Base-by-base conservation (phyloP, 2,888 invertebrate species). In the Cerceris rybyensis region DNA sequence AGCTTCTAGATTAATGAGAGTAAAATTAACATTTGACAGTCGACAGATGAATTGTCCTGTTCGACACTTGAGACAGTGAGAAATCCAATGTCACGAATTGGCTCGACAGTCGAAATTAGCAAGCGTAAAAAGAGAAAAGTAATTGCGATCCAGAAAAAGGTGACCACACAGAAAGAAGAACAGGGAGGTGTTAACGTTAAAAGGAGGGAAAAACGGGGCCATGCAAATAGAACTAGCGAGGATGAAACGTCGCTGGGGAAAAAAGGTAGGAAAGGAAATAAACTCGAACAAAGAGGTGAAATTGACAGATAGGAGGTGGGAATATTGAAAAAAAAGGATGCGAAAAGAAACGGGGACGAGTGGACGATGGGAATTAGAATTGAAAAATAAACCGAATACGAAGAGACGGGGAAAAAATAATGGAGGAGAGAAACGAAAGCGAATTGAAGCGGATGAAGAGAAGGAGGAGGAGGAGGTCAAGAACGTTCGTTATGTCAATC, bases 401-500 rank as follows among this genome's bases (percentile, higher is more conserved):
- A 58, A 39, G 16, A n/a, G 60, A 50, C 46, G 46, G 50, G 16
- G 69, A 6, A 16, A 43, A 13, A 54, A 65, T 55, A 58, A 17
- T 59, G 17, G n/a, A 59, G 49, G 11, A 28, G 28, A 28, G 28
- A 28, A 28, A 28, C 28, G 28, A 28, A 28, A 28, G 28, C 28
- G 28, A 28, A 28, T 28, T 4, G 28, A 28, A 28, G 28, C 28
- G 28, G 28, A 28, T 28, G 42, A 42, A 39, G 16, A 7, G 39
- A 39, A 52, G 9, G 11, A 52, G 17, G 17, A 52, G 17, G 17
- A 9, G n/a, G 59, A 54, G 63, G 49, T 50, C 54, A 59, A 55
- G 57, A 60, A 61, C 75, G 63, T 9, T 7, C 68, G 70, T 46
- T 67, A 71, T 68, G 75, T 67, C 72, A 58, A 76, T 70, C 58